These are phyloP conservation scores for Odontophorus gujanensis DNA, from an alignment of 2,113 vertebrate species.

Conservation along the genomic window DNA sequence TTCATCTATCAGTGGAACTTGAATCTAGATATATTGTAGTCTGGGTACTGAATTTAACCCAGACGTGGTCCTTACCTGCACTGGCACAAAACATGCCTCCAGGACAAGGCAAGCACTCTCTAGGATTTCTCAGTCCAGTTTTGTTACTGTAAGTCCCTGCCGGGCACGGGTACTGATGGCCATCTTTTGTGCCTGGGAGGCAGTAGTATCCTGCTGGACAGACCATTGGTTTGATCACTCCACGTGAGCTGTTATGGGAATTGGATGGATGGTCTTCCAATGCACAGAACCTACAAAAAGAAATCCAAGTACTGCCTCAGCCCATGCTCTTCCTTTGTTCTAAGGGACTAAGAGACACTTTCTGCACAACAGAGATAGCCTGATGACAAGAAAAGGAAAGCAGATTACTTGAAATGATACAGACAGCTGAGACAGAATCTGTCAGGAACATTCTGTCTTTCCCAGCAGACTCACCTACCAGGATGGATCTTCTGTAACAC, in stretches of 20 bases:
- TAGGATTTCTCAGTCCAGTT: constrained; percentile 70
- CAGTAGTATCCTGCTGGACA: constrained; percentile 90
- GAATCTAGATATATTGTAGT: neutral
- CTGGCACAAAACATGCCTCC: constrained; percentile 87
- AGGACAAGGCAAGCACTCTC: constrained; percentile 84
- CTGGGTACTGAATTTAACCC: neutral
- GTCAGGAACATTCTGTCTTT: neutral
- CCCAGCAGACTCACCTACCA: neutral
- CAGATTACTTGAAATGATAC: neutral
- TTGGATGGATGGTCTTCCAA: neutral
- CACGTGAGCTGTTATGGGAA: neutral
- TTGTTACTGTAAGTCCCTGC: constrained; percentile 75
- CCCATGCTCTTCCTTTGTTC: neutral
- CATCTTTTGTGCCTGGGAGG: constrained; percentile 75
- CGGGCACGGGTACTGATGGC: constrained; percentile 68
- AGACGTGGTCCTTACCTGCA: constrained; percentile 75
- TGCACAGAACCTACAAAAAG: constrained; percentile 74
- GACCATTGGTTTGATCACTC: constrained; percentile 9
- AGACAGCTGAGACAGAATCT: neutral
- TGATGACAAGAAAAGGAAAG: neutral
- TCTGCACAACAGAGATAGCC: neutral
- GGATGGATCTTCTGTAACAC: rapidly evolving
- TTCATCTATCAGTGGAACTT: neutral
- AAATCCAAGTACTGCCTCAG: neutral
- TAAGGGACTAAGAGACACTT: neutral